Evolutionary conservation across 53 echinoderm and acorn worm species (phyloP).

Genomic region (Mesocentrotus franciscanus): DNA sequence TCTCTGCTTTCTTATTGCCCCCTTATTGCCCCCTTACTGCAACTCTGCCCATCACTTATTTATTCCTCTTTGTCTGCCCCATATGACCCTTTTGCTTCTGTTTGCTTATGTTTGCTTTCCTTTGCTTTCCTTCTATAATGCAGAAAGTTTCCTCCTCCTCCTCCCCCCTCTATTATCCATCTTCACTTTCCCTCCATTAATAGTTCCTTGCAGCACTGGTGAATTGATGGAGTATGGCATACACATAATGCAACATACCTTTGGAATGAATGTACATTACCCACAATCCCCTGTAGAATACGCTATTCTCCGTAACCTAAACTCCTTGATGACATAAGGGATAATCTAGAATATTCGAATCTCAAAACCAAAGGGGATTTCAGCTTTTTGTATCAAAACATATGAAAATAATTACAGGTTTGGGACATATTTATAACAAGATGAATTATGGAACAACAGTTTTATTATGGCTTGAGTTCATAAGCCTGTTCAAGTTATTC

Average conservation of each 20-base stretch:
- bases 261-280: background rate
- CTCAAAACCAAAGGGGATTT: background rate
- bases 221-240: background rate
- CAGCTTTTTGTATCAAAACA: constrained; percentile 19
- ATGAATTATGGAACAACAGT: background rate
- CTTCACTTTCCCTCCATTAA: background rate
- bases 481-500: background rate
- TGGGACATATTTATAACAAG: background rate
- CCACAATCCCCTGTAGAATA: constrained; percentile 27
- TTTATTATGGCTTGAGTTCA: too few relatives aligned
- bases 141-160: background rate
- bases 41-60: too few relatives aligned
- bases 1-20: too few relatives aligned
- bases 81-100: too few relatives aligned
- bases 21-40: too few relatives aligned
- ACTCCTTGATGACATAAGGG: background rate
- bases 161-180: background rate
- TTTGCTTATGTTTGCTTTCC: too few relatives aligned
- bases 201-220: background rate
- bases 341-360: background rate
- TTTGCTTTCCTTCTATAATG: too few relatives aligned
- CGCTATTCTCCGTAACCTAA: background rate
- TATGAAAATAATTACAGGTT: background rate
- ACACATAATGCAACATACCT: constrained; percentile 3
- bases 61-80: too few relatives aligned